Conservation (phyloP, 2,888 invertebrate species). For the Eupithecia pulchellata region DNA sequence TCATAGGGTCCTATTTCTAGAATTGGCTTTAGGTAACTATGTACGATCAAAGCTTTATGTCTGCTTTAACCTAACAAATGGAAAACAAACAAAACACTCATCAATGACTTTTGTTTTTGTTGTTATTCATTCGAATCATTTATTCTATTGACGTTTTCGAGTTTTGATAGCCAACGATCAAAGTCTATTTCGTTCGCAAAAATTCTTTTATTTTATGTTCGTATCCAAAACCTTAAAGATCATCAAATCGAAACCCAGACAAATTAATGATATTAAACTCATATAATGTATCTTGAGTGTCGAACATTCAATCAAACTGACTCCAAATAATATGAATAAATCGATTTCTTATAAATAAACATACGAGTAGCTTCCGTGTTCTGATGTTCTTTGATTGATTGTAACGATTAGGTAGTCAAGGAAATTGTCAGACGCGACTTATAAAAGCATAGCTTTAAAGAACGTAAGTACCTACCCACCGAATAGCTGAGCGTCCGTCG, state of each 20-base stretch:
- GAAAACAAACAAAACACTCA: neutral
- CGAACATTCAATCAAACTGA: slow-evolving; percentile 42
- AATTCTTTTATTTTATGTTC: neutral
- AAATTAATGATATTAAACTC: slow-evolving; percentile 38
- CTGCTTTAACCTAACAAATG: neutral
- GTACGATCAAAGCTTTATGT: no score
- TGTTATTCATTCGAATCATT: slow-evolving; percentile 1
- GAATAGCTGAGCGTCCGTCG: no score
- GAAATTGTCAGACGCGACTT: slow-evolving; percentile 19
- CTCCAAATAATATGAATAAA: slow-evolving; percentile 15
- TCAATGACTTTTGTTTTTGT: neutral
- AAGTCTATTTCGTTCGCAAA: slow-evolving; percentile 16
- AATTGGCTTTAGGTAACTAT: neutral
- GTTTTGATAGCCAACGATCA: slow-evolving; percentile 17
- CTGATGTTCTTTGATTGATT: slow-evolving; percentile 34
- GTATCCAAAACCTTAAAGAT: slow-evolving; percentile 13
- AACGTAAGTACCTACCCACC: no score
- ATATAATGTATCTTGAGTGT: slow-evolving; percentile 42
- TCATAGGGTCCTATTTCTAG: neutral
- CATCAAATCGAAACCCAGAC: slow-evolving; percentile 15
- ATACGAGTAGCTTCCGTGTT: slow-evolving; percentile 42
- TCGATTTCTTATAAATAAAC: slow-evolving; percentile 40
- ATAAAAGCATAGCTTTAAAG: slow-evolving; percentile 12
- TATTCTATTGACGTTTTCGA: slow-evolving; percentile 1
- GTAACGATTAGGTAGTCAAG: slow-evolving; percentile 23